These are phyloP conservation scores for Miltochrista miniata DNA, from an alignment of 2,888 invertebrate genomes.

Conservation along the genomic window DNA sequence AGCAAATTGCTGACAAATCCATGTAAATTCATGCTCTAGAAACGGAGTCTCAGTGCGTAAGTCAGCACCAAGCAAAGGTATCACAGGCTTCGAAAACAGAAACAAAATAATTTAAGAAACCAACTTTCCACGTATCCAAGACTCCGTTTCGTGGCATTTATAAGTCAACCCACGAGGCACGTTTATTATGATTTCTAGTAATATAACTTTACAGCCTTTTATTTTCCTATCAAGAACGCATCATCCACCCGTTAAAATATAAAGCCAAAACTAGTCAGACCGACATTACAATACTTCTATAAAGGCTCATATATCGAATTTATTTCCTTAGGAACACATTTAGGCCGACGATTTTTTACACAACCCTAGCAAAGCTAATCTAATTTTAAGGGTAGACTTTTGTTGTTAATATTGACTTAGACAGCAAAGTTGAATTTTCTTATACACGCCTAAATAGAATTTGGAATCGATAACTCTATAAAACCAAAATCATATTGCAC, in stretches of 20 bases:
- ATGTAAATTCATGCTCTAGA: background rate
- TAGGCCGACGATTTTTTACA: conserved; percentile 31
- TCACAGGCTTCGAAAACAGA: background rate
- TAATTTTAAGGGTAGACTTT: conserved; percentile 2
- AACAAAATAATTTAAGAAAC: background rate
- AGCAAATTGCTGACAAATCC: conserved; percentile 6
- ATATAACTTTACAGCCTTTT: background rate
- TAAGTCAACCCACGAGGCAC: background rate
- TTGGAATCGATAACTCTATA: background rate
- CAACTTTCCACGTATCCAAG: background rate
- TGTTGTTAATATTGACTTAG: conserved; percentile 1
- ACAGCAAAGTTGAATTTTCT: background rate
- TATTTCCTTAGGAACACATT: conserved; percentile 27
- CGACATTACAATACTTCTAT: background rate
- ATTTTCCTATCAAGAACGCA: background rate
- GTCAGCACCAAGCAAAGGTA: background rate
- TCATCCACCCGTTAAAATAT: background rate
- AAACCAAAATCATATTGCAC: background rate
- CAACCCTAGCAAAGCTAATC: conserved; percentile 23
- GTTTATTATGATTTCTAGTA: background rate
- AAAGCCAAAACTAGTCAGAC: conserved; percentile 2
- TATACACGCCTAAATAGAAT: conserved; percentile 1
- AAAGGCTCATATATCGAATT: conserved; percentile 1
- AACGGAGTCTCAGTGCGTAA: background rate
- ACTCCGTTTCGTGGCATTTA: background rate